These are phyloP conservation scores for Molorchus minor DNA, from an alignment of 2,888 invertebrate genomes.

Conservation along the genomic window DNA sequence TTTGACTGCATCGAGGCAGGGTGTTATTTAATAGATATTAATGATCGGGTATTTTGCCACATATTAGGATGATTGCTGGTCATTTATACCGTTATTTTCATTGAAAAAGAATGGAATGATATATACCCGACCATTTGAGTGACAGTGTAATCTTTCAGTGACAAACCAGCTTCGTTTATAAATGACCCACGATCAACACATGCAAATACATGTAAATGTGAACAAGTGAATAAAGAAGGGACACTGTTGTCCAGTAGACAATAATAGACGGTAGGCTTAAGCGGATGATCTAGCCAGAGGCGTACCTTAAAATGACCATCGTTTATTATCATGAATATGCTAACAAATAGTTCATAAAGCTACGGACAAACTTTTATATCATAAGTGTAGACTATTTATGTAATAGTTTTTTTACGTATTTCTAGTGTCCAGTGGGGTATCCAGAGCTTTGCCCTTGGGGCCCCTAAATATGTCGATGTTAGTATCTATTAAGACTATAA, in stretches of 20 bases:
- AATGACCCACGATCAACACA: conserved; percentile 61
- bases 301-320: neutral
- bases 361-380: too few relatives aligned
- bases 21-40: conserved; percentile 46
- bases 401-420: too few relatives aligned
- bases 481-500: too few relatives aligned
- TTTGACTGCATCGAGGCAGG: conserved; percentile 25
- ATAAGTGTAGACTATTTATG: too few relatives aligned
- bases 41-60: conserved; percentile 43
- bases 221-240: conserved; percentile 54
- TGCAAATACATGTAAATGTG: conserved; percentile 62
- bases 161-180: conserved; percentile 60
- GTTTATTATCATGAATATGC: too few relatives aligned
- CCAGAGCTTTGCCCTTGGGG: too few relatives aligned
- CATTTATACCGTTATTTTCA: conserved; percentile 45
- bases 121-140: conserved; percentile 58
- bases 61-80: conserved; percentile 48
- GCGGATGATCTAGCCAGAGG: conserved; percentile 6
- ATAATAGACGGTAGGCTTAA: conserved; percentile 34
- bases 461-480: too few relatives aligned
- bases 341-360: too few relatives aligned
- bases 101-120: conserved; percentile 51
- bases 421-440: too few relatives aligned
- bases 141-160: conserved; percentile 62
- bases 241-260: conserved; percentile 53